Evolutionary conservation across 23 tunicate genomes (phyloP).

Genomic region (Styela plicata): DNA sequence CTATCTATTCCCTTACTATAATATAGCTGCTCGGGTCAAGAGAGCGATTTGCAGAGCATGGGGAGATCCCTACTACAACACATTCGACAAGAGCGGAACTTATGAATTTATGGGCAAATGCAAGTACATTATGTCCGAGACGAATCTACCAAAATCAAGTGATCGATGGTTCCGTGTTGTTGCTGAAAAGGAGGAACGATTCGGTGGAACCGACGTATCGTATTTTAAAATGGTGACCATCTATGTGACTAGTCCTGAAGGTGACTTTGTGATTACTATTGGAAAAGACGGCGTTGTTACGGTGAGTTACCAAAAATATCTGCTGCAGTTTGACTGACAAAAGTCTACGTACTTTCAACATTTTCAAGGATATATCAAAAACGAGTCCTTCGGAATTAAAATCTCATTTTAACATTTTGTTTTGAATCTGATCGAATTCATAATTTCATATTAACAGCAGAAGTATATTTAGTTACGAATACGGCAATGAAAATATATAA

Average conservation of each 20-base stretch:
- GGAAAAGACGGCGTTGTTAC: slow-evolving; percentile 19
- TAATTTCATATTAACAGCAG: no score
- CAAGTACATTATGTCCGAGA: slow-evolving; percentile 41
- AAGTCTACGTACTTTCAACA: no score
- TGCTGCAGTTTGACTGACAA: no score
- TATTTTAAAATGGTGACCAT: slow-evolving; percentile 2
- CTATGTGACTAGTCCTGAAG: background rate
- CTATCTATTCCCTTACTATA: no score
- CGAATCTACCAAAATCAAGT: slow-evolving; percentile 44
- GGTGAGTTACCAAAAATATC: no score
- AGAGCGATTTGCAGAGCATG: slow-evolving; percentile 58
- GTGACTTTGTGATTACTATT: slow-evolving; percentile 9
- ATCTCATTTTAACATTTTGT: no score
- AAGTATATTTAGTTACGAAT: no score
- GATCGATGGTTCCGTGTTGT: slow-evolving; percentile 32
- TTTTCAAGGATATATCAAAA: no score
- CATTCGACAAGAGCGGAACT: slow-evolving; percentile 64
- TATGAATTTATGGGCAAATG: slow-evolving; percentile 74
- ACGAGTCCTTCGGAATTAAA: no score
- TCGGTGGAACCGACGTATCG: background rate
- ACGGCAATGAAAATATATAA: no score
- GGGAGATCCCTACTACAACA: slow-evolving; percentile 82
- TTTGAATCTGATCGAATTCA: no score
- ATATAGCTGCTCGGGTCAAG: slow-evolving; percentile 6
- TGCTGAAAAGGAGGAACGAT: slow-evolving; percentile 1